Evolutionary conservation across 2,888 invertebrate genomes (phyloP).

Genomic region (Melipona bicolor): DNA sequence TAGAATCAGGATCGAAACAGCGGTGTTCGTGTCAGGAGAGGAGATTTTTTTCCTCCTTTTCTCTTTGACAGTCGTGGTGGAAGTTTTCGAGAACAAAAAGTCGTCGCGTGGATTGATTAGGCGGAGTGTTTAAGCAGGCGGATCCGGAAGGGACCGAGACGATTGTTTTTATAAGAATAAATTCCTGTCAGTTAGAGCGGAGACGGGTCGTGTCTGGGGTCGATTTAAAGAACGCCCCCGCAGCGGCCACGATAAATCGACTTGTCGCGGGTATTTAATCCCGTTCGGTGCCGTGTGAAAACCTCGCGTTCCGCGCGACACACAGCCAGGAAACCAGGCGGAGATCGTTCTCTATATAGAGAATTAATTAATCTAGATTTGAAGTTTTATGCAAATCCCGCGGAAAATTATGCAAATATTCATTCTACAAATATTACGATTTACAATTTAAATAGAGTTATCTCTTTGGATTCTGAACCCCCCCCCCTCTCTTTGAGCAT

Average conservation of each 20-base stretch:
- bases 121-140: not conserved
- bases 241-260: slow-evolving; percentile 36
- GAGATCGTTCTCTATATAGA: too few relatives aligned
- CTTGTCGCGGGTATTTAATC: slow-evolving; percentile 13
- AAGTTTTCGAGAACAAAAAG: not conserved
- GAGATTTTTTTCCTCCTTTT: not conserved
- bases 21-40: not conserved
- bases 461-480: too few relatives aligned
- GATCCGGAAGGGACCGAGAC: not conserved
- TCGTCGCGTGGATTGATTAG: not conserved
- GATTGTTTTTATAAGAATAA: slow-evolving; percentile 43
- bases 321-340: not conserved
- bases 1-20: too few relatives aligned
- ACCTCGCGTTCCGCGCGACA: not conserved
- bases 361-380: too few relatives aligned
- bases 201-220: not conserved
- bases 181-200: slow-evolving; percentile 19
- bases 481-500: too few relatives aligned
- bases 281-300: slow-evolving; percentile 22
- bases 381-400: too few relatives aligned
- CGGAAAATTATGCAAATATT: too few relatives aligned
- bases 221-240: slow-evolving; percentile 16
- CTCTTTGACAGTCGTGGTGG: not conserved
- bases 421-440: too few relatives aligned
- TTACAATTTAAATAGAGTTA: too few relatives aligned